Evolutionary conservation across 2,888 invertebrate genomes (phyloP).

Genomic region (Nephrotoma appendiculata): DNA sequence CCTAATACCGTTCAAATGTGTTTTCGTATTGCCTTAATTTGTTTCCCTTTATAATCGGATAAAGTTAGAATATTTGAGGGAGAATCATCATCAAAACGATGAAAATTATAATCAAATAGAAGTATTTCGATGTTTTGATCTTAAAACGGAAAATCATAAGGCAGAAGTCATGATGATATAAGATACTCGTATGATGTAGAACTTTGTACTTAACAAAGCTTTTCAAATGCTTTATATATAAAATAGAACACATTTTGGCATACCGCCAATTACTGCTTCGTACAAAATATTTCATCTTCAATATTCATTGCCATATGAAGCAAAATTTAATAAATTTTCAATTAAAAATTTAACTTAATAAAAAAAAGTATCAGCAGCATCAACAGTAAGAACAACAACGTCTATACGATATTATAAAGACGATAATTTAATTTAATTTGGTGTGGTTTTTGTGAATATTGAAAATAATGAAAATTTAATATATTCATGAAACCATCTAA

Average conservation of each 20-base stretch:
- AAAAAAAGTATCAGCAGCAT: not conserved
- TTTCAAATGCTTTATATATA: no score
- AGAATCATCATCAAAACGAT: not conserved
- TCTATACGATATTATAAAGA: not conserved
- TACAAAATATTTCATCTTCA: no score
- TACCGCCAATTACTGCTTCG: no score
- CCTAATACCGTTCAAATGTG: not conserved
- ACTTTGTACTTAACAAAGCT: no score
- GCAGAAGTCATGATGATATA: no score
- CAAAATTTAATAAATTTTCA: not conserved
- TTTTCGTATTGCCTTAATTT: not conserved
- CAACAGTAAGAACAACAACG: not conserved
- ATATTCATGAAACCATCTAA: not conserved
- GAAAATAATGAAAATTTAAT: not conserved
- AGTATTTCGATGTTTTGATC: no score
- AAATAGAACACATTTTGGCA: no score
- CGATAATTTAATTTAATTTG: not conserved
- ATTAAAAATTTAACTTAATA: not conserved
- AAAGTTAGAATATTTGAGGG: not conserved
- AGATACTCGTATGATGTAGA: no score
- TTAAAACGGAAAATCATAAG: no score
- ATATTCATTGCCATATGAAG: not conserved
- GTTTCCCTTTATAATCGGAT: not conserved
- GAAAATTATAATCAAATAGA: not conserved
- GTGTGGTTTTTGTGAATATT: not conserved